These are phyloP conservation scores for Argyresthia goedartella DNA, from an alignment of 2,888 invertebrate species.

Conservation along the genomic window DNA sequence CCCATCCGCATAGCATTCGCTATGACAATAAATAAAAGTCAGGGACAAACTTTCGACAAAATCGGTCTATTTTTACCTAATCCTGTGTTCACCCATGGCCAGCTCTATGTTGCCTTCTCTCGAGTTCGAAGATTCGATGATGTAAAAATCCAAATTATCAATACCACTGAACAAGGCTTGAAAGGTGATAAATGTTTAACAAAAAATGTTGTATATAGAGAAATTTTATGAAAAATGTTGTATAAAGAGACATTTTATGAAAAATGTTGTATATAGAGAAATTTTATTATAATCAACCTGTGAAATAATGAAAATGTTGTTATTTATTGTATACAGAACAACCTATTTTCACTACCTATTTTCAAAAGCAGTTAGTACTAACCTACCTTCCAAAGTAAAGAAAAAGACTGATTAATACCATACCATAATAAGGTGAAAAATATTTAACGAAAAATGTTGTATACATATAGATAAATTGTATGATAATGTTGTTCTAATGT, in stretches of 20 bases:
- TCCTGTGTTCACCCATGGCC: constrained; percentile 10
- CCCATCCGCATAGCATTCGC: constrained; percentile 15
- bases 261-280: constrained; percentile 12
- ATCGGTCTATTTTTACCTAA: background rate
- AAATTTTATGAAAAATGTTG: background rate
- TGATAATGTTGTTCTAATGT: constrained; percentile 1
- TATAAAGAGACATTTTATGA: constrained; percentile 6
- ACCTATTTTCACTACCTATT: constrained; percentile 6
- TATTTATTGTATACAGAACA: background rate
- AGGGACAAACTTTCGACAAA: constrained; percentile 14
- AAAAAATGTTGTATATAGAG: constrained; percentile 13
- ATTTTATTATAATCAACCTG: constrained; percentile 8
- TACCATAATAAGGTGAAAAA: background rate
- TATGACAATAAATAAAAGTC: constrained; percentile 16
- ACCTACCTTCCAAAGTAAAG: constrained; percentile 2
- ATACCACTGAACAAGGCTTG: constrained; percentile 16
- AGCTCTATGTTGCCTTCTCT: constrained; percentile 16
- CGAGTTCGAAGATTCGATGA: constrained; percentile 17
- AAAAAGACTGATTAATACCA: constrained; percentile 11
- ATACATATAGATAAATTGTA: constrained; percentile 10
- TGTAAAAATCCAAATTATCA: constrained; percentile 17
- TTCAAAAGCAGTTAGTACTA: constrained; percentile 7
- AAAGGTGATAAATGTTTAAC: constrained; percentile 16
- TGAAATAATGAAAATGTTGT: background rate
- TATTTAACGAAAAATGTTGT: constrained; percentile 8